Evolutionary conservation across 2,113 vertebrate genomes (phyloP).

Genomic region (Rana temporaria): DNA sequence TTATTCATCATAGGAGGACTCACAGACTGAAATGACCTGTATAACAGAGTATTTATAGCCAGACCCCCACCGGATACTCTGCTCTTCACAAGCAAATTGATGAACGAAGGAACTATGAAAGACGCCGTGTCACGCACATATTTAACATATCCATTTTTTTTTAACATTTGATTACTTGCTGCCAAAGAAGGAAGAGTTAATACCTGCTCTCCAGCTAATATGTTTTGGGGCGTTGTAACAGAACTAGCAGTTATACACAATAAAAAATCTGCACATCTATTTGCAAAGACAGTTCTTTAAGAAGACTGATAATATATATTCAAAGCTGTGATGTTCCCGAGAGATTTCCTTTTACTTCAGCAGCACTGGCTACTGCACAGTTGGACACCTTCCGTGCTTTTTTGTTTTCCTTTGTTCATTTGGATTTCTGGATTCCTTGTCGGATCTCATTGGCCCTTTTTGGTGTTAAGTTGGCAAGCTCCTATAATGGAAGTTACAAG

Average conservation of each 20-base stretch:
- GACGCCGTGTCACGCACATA: neutral
- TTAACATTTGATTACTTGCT: neutral
- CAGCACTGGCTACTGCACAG: neutral
- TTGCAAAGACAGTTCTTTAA: neutral
- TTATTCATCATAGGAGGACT: neutral
- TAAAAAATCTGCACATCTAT: neutral
- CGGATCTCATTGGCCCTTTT: too few relatives aligned
- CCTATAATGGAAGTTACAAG: too few relatives aligned
- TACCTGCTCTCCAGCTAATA: neutral
- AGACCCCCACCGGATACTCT: neutral
- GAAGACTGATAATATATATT: neutral
- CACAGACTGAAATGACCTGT: neutral
- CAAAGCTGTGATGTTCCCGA: conserved; percentile 13
- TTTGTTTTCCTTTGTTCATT: neutral
- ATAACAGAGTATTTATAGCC: neutral
- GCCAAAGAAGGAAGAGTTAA: conserved; percentile 20
- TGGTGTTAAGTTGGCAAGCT: too few relatives aligned
- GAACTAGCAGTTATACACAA: neutral
- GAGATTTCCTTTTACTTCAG: neutral
- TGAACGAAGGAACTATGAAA: neutral
- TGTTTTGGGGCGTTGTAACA: conserved; percentile 11
- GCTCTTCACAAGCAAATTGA: neutral
- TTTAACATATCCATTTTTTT: conserved; percentile 1
- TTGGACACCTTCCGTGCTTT: neutral
- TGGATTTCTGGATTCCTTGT: too few relatives aligned